Evolutionary conservation across 2,113 vertebrate species (phyloP).

Genomic region (Pitta sordida): DNA sequence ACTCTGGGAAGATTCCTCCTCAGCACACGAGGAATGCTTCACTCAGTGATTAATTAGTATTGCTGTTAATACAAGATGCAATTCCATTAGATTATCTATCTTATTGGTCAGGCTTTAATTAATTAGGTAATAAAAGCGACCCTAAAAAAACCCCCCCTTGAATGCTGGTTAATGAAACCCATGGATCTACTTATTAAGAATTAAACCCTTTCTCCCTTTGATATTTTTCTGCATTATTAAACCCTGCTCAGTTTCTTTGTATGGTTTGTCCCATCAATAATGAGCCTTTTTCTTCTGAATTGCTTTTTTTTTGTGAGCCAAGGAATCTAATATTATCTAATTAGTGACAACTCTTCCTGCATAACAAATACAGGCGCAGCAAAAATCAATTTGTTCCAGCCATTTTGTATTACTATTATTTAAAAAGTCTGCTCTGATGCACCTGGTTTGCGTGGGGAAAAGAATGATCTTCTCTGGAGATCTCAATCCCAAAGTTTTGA

Average conservation of each 20-base stretch:
- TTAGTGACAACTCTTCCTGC: constrained; percentile 41
- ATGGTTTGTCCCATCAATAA: constrained; percentile 43
- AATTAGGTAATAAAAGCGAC: constrained; percentile 65
- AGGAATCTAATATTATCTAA: constrained; percentile 38
- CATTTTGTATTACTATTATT: neutral
- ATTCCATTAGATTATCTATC: constrained; percentile 56
- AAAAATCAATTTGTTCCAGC: constrained; percentile 2
- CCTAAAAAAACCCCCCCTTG: neutral
- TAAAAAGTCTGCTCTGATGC: neutral
- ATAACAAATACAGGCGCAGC: neutral
- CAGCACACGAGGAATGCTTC: constrained; percentile 3
- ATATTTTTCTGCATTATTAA: constrained; percentile 59
- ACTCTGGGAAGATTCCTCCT: neutral
- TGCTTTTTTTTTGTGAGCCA: constrained; percentile 19
- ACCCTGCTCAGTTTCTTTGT: constrained; percentile 34
- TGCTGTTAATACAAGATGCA: constrained; percentile 58
- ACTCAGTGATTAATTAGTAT: constrained; percentile 68
- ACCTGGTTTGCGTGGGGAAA: fast-evolving
- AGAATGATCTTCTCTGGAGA: fast-evolving
- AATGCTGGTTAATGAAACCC: constrained; percentile 58
- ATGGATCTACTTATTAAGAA: constrained; percentile 66
- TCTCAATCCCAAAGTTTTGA: neutral
- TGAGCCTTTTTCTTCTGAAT: constrained; percentile 35
- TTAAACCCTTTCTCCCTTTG: constrained; percentile 52
- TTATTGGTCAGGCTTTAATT: constrained; percentile 65